Conservation (phyloP, 2,113 vertebrate genomes). For the Hippocampus zosterae region DNA sequence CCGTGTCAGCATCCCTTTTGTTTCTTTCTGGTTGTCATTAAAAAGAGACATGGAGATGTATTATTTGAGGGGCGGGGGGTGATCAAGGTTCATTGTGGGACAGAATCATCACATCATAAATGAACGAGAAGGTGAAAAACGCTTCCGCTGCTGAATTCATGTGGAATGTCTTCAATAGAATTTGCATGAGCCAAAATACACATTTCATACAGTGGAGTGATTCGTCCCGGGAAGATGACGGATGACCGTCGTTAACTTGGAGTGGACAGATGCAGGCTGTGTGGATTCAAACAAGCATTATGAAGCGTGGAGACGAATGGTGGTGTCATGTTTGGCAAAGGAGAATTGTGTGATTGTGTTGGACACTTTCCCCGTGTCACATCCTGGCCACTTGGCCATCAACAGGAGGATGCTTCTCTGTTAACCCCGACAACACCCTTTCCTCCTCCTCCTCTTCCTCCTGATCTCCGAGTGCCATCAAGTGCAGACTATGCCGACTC, state of each 20-base stretch:
- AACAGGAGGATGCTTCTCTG: slow-evolving; percentile 37
- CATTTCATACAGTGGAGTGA: neutral
- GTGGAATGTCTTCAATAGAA: neutral
- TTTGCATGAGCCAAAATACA: slow-evolving; percentile 29
- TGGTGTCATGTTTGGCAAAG: slow-evolving; percentile 31
- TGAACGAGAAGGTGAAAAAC: slow-evolving; percentile 29
- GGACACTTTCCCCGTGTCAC: slow-evolving; percentile 32
- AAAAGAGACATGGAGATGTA: slow-evolving; percentile 17
- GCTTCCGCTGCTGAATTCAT: slow-evolving; percentile 4
- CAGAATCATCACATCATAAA: slow-evolving; percentile 26
- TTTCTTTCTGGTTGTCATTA: slow-evolving; percentile 31
- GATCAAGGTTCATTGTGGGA: slow-evolving; percentile 22
- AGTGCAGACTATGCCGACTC: slow-evolving; percentile 28
- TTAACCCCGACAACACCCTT: slow-evolving; percentile 25
- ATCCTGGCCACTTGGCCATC: slow-evolving; percentile 49
- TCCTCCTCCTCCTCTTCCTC: slow-evolving; percentile 25
- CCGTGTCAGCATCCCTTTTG: slow-evolving; percentile 28
- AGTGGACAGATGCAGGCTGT: slow-evolving; percentile 23
- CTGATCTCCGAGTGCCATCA: slow-evolving; percentile 1
- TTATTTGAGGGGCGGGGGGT: slow-evolving; percentile 15
- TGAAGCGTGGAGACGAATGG: slow-evolving; percentile 15
- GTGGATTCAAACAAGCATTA: slow-evolving; percentile 27
- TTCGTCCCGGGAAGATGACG: slow-evolving; percentile 21
- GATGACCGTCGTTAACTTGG: slow-evolving; percentile 7
- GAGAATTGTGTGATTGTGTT: slow-evolving; percentile 38